Evolutionary conservation across 1,140 invertebrate species (phyloP).

Genomic region (Platyura marginata): DNA sequence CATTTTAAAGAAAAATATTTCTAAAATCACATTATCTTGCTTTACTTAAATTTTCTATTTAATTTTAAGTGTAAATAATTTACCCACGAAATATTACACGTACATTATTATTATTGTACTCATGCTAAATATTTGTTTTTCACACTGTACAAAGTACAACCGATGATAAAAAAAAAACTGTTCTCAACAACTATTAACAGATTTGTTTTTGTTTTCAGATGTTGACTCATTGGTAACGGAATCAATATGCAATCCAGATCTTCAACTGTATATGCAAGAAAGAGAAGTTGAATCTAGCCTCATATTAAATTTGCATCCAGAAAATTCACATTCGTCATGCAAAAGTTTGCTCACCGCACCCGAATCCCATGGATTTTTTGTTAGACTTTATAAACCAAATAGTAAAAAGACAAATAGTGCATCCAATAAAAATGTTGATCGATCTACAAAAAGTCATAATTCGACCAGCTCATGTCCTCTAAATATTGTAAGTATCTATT

Average conservation of each 20-base stretch:
- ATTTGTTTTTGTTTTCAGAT: background rate
- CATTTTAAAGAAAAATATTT: too few species aligned
- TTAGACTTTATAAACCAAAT: conserved; percentile 20
- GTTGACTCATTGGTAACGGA: background rate
- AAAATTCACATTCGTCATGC: conserved; percentile 10
- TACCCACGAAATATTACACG: too few species aligned
- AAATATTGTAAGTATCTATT: conserved; percentile 22
- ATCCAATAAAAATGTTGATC: conserved; percentile 3
- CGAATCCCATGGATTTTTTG: conserved; percentile 18
- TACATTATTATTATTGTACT: too few species aligned
- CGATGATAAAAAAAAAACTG: too few species aligned
- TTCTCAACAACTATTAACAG: too few species aligned
- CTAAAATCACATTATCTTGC: too few species aligned
- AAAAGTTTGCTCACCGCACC: conserved; percentile 18
- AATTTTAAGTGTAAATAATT: too few species aligned
- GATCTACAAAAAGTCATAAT: conserved; percentile 8
- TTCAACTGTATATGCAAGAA: conserved; percentile 12
- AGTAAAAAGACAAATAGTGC: conserved; percentile 5
- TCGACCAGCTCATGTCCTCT: conserved; percentile 15
- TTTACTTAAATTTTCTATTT: too few species aligned
- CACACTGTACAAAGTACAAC: too few species aligned
- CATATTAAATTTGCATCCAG: conserved; percentile 19
- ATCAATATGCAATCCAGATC: conserved; percentile 1
- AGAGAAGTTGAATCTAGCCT: conserved; percentile 22
- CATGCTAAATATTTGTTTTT: too few species aligned